These are phyloP conservation scores for Goniozus legneri DNA, from an alignment of 1,140 invertebrate genomes.

Conservation along the genomic window DNA sequence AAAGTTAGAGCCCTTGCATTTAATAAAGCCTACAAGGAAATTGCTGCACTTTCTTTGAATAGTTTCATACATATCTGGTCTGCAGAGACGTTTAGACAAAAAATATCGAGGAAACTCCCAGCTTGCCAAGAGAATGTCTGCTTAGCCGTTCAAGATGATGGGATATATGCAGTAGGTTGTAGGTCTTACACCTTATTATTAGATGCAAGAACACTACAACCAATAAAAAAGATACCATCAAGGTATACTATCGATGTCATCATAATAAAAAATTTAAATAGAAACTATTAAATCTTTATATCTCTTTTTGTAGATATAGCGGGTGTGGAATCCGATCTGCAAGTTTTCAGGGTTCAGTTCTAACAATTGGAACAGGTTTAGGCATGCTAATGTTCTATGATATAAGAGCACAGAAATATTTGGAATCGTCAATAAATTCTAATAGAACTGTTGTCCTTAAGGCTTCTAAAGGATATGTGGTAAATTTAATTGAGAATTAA, in stretches of 20 bases:
- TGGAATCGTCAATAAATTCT: conserved; percentile 86
- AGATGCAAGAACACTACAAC: conserved; percentile 82
- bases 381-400: conserved; percentile 94
- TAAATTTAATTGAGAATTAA: conserved; percentile 51
- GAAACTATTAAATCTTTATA: not conserved
- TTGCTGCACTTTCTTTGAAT: conserved; percentile 89
- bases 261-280: not conserved
- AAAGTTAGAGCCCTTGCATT: conserved; percentile 87
- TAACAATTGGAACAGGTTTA: conserved; percentile 90
- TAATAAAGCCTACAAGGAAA: conserved; percentile 80
- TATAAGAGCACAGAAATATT: conserved; percentile 82
- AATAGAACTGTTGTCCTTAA: conserved; percentile 84
- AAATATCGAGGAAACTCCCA: conserved; percentile 79
- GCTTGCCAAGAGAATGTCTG: conserved; percentile 92
- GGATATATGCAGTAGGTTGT: conserved; percentile 88
- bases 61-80: conserved; percentile 90
- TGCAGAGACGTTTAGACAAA: conserved; percentile 79
- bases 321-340: conserved; percentile 86
- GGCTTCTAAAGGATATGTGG: conserved; percentile 86
- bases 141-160: conserved; percentile 78
- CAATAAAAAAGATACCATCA: conserved; percentile 61
- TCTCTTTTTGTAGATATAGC: conserved; percentile 60
- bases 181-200: conserved; percentile 87
- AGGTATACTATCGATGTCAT: conserved; percentile 26
- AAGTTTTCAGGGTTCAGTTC: conserved; percentile 82